Percentiles rank a stretch among this genome's conserved stretches.
Evolutionary conservation across 2,888 invertebrate genomes (phyloP).

Genomic region (Drosophila mimetica): DNA sequence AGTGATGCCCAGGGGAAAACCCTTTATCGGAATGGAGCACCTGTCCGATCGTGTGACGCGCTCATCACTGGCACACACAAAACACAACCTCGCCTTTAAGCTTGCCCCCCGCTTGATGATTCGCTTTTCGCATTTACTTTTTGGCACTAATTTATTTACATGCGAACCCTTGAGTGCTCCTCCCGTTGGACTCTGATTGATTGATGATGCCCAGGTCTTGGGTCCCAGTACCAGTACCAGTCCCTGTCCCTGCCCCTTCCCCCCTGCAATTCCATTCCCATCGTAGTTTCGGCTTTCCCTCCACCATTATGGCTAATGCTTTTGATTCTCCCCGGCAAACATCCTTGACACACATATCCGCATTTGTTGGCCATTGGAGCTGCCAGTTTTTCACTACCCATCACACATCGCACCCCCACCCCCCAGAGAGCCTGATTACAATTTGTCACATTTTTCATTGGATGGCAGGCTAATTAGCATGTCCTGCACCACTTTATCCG

Average conservation of each 20-base stretch:
- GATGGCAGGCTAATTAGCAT: slow-evolving; percentile 46
- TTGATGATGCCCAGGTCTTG: slow-evolving; percentile 52
- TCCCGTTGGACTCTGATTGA: slow-evolving; percentile 55
- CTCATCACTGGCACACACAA: neutral
- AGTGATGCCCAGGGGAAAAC: slow-evolving; percentile 12
- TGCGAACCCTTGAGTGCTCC: slow-evolving; percentile 49
- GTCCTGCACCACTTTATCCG: slow-evolving; percentile 23
- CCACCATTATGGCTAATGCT: slow-evolving; percentile 42
- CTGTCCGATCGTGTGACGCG: slow-evolving; percentile 7
- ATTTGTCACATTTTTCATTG: slow-evolving; percentile 46
- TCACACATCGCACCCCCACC: slow-evolving; percentile 1
- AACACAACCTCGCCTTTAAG: neutral
- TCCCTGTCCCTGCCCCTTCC: neutral
- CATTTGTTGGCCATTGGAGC: slow-evolving; percentile 11
- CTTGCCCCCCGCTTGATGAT: slow-evolving; percentile 1
- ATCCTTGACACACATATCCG: slow-evolving; percentile 7
- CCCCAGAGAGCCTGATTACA: slow-evolving; percentile 34
- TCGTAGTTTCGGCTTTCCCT: slow-evolving; percentile 3
- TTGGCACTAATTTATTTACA: slow-evolving; percentile 62
- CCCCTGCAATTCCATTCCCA: neutral
- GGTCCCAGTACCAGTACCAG: neutral
- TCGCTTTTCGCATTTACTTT: slow-evolving; percentile 49
- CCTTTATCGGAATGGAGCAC: slow-evolving; percentile 5
- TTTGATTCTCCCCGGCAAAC: slow-evolving; percentile 28
- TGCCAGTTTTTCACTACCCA: neutral